Evolutionary conservation across 2,797 vertebrate genomes (phyloP).

Genomic region (Hephaestus fuliginosus): DNA sequence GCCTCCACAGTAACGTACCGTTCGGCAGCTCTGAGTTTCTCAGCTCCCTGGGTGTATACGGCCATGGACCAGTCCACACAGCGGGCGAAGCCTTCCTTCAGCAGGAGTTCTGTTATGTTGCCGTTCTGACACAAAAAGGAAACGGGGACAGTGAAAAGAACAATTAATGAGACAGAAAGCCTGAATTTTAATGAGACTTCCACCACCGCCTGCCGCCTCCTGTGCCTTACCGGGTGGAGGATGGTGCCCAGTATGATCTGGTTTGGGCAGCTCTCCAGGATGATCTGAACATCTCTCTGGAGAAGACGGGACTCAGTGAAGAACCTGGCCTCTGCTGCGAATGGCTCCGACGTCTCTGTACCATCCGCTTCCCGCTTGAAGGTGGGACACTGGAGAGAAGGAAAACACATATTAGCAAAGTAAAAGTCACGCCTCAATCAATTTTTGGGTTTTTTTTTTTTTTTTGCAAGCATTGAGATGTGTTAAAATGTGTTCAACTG

Average conservation of each 20-base stretch:
- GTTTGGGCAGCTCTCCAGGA: slow-evolving; percentile 97
- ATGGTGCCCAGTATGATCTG: slow-evolving; percentile 97
- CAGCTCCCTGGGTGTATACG: slow-evolving; percentile 94
- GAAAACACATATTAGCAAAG: slow-evolving; percentile 3
- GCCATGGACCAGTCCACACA: slow-evolving; percentile 99
- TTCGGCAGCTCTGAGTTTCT: slow-evolving; percentile 94
- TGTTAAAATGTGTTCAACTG: background rate
- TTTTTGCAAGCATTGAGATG: background rate
- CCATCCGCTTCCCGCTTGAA: slow-evolving; percentile 94
- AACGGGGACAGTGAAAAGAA: background rate
- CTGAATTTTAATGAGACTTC: background rate
- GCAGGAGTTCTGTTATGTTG: slow-evolving; percentile 96
- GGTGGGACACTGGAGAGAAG: slow-evolving; percentile 89
- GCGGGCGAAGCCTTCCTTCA: slow-evolving; percentile 97
- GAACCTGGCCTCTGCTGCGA: slow-evolving; percentile 97
- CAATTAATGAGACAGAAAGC: background rate
- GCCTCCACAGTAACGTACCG: slow-evolving; percentile 77
- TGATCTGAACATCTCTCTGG: slow-evolving; percentile 97
- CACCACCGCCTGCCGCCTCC: background rate
- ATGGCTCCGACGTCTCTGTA: slow-evolving; percentile 91
- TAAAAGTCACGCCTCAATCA: background rate
- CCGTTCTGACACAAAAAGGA: slow-evolving; percentile 87
- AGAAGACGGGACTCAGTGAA: slow-evolving; percentile 97
- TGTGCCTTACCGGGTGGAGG: slow-evolving; percentile 89
- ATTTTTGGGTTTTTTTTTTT: too few relatives aligned